Conservation (phyloP, 2,113 vertebrate species). For the Hiodon alosoides region DNA sequence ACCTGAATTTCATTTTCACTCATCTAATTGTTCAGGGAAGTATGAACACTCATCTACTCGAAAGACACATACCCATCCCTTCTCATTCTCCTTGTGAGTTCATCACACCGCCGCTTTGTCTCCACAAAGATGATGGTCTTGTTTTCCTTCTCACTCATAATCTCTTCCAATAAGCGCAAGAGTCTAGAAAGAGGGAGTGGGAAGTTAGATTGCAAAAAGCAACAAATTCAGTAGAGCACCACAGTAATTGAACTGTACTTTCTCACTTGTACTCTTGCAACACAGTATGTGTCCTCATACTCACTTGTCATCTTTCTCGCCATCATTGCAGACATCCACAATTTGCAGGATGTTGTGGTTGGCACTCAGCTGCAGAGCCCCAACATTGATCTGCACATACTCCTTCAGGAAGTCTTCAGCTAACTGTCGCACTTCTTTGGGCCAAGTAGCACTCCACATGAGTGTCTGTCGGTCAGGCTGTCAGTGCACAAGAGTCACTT, state of each 20-base stretch:
- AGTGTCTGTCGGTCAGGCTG: constrained; percentile 96
- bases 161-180: constrained; percentile 92
- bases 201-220: background rate
- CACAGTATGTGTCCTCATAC: constrained; percentile 36
- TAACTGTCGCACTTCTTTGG: constrained; percentile 94
- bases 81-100: constrained; percentile 93
- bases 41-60: background rate
- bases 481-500: background rate
- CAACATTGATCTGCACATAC: constrained; percentile 93
- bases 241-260: too few species aligned
- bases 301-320: constrained; percentile 97
- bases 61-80: constrained; percentile 81
- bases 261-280: too few species aligned
- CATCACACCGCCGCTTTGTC: constrained; percentile 95
- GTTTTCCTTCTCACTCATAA: constrained; percentile 99
- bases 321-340: constrained; percentile 94
- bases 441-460: constrained; percentile 99
- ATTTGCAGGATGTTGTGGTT: constrained; percentile 99
- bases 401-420: constrained; percentile 96
- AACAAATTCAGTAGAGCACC: too few species aligned
- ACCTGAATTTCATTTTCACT: too few species aligned
- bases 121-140: constrained; percentile 99
- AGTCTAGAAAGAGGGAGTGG: constrained; percentile 59
- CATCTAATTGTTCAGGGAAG: too few species aligned
- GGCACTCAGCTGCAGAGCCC: constrained; percentile 89